Base-by-base conservation (phyloP, 2,888 invertebrate genomes). In the Calameuta filiformis region DNA sequence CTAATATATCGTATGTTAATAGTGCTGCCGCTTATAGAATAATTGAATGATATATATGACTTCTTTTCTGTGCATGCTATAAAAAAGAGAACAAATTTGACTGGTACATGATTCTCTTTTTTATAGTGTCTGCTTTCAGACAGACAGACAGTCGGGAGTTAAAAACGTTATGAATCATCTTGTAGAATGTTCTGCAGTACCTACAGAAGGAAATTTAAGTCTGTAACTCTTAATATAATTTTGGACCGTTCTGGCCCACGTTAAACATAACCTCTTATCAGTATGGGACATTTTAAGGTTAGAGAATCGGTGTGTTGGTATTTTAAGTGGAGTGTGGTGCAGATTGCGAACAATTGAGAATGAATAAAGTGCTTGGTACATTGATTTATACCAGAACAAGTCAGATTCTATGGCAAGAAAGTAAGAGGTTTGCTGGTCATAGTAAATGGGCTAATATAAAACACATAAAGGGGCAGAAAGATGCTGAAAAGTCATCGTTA, bases 401-500 rank as follows among this genome's bases (percentile, higher is more conserved):
- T 78, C 78, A 12, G 12, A 68, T 69, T 33, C n/a, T 82, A 6
- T 75, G 81, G 31, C 78, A 79, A 76, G 83, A 85, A 79, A 81
- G 68, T 37, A 89, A 86, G 82, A 84, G 88, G 80, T 89, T 81
- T 56, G 95, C 96, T 1, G 96, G 96, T 0, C 96, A 96, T 88
- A 95, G 94, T 74, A 96, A 96, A 92, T 96, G 96, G 96, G 93
- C 94, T 35, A 96, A 96, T 89, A 96, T 96, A 40, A 93, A 92
- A 81, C 95, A 96, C 84, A 93, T 92, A 3, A 96, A 96, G 91
- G 94, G 92, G 0, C 91, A 92, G 12, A 95, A 95, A 85, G 96
- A 96, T 92, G 90, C 89, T 0, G 91, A 94, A 86, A 93, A 92
- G 86, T 86, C 93, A 0, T 68, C 81, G 4, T 77, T 93, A 3